phyloP scores from a whole-genome alignment of 2,113 vertebrate species.

The Mus pahari region DNA sequence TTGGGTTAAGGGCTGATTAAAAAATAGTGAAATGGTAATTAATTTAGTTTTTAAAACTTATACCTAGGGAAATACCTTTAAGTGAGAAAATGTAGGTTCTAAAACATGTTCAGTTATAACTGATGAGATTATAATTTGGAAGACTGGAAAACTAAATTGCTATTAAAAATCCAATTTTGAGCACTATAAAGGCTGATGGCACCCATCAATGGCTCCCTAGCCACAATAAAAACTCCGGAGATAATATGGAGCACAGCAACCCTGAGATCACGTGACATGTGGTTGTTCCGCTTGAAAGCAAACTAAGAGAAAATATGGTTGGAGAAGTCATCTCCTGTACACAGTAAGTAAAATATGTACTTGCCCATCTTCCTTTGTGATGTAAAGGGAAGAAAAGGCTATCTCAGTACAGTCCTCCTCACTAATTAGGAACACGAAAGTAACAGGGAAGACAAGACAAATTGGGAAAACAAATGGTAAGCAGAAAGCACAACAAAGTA shows the following conservation, averaged over 20 bases:
- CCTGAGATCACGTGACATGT: conserved; percentile 6
- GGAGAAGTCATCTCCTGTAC: not conserved
- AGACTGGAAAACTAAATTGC: conserved; percentile 41
- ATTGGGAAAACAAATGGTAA: not conserved
- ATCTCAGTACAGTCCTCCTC: not conserved
- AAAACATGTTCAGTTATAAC: conserved; percentile 55
- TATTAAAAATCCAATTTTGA: conserved; percentile 57
- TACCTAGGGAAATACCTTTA: conserved; percentile 41
- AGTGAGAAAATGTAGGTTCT: conserved; percentile 67
- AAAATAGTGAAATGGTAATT: conserved; percentile 58
- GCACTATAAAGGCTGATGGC: conserved; percentile 27
- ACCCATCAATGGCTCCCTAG: not conserved
- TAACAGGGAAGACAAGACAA: not conserved
- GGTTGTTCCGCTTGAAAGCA: conserved; percentile 53
- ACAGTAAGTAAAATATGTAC: not conserved
- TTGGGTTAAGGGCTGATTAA: conserved; percentile 42
- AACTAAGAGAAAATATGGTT: conserved; percentile 5
- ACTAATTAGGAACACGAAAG: not conserved
- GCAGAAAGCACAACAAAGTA: not conserved
- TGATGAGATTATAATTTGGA: conserved; percentile 65
- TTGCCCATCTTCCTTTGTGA: conserved; percentile 17
- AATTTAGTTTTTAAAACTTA: conserved; percentile 49
- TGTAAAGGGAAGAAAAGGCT: conserved; percentile 35
- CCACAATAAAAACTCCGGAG: conserved; percentile 4
- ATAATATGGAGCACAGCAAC: not conserved